A percentile compares a stretch with the other conserved stretches of the same genome.
Conservation (phyloP, 30 jellyfish, hydroid and myxozoan species). For the Phacellophora camtschatica region DNA sequence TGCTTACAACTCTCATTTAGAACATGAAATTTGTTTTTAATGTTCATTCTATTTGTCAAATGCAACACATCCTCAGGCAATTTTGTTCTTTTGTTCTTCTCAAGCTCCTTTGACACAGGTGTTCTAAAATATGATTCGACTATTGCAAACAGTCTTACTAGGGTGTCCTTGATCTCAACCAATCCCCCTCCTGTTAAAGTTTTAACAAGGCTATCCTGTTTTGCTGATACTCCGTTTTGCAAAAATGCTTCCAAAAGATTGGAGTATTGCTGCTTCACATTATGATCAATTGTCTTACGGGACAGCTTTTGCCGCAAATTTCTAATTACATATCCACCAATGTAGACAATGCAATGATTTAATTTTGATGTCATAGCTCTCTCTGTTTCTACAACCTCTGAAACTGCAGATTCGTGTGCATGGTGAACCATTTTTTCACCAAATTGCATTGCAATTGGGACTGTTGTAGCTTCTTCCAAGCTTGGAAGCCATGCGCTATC, state of each 20-base stretch:
- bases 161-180: constrained; percentile 36
- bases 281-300: constrained; percentile 27
- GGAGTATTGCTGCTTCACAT: constrained; percentile 55
- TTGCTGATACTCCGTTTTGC: constrained; percentile 21
- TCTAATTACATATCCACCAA: constrained; percentile 27
- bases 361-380: constrained; percentile 13
- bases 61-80: constrained; percentile 38
- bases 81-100: constrained; percentile 4
- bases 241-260: constrained; percentile 46
- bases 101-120: neutral
- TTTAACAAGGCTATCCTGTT: constrained; percentile 47
- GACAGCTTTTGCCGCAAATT: constrained; percentile 42
- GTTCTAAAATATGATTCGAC: constrained; percentile 28
- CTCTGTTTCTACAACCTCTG: constrained; percentile 1
- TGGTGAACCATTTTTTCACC: constrained; percentile 40
- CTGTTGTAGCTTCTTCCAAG: constrained; percentile 45
- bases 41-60: constrained; percentile 24
- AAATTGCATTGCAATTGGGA: constrained; percentile 12
- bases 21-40: constrained; percentile 46
- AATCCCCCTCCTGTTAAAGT: constrained; percentile 49
- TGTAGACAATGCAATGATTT: constrained; percentile 20
- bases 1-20: constrained; percentile 41
- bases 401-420: constrained; percentile 29
- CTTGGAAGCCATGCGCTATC: constrained; percentile 13
- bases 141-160: constrained; percentile 28